Percentiles rank a stretch among this genome's conserved stretches.
phyloP scores from a whole-genome alignment of 2,797 vertebrate genomes.

The Avahi laniger region DNA sequence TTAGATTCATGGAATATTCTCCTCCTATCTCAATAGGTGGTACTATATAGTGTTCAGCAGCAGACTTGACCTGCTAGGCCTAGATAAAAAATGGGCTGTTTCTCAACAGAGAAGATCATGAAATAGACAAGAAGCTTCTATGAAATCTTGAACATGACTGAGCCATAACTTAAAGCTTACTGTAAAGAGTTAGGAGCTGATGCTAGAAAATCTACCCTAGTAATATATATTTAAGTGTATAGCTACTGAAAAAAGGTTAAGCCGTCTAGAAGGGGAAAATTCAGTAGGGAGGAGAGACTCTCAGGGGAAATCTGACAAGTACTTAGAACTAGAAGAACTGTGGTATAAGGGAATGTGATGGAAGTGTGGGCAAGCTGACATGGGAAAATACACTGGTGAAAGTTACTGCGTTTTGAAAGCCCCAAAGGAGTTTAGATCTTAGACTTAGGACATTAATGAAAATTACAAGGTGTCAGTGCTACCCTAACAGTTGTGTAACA shows the following conservation, averaged over 20 bases:
- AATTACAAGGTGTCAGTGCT: not conserved
- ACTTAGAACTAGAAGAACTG: conserved; percentile 15
- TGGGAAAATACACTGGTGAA: not conserved
- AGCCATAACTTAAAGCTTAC: not conserved
- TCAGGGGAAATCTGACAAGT: not conserved
- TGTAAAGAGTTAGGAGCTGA: not conserved
- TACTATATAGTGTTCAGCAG: not conserved
- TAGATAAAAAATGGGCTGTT: not conserved
- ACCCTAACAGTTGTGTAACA: not conserved
- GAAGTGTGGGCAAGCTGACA: not conserved
- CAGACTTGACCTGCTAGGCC: not conserved
- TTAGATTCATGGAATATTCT: not conserved
- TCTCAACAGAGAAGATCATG: not conserved
- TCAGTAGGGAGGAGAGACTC: not conserved
- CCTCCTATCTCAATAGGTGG: not conserved
- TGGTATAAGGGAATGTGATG: not conserved
- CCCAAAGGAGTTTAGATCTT: not conserved
- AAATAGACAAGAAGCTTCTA: not conserved
- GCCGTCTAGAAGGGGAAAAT: not conserved
- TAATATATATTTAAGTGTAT: not conserved
- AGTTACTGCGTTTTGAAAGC: not conserved
- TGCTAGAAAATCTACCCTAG: not conserved
- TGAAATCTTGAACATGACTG: not conserved
- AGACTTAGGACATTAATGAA: not conserved
- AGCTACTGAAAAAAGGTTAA: not conserved